phyloP scores from a whole-genome alignment of 2,888 invertebrate genomes.

The Timema podura region DNA sequence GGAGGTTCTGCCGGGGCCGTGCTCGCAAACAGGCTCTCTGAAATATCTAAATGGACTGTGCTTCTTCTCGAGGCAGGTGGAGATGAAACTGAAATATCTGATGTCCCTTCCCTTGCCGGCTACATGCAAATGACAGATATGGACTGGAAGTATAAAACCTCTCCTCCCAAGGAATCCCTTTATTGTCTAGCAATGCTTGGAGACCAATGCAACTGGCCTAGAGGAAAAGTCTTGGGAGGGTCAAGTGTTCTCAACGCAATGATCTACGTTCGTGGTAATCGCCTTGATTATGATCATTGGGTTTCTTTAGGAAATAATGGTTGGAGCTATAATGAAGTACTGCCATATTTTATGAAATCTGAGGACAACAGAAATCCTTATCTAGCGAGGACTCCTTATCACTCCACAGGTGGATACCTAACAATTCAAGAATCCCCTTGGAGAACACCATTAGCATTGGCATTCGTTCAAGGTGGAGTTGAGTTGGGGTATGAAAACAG shows the following conservation, averaged over 20 bases:
- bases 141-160: slow-evolving; percentile 89
- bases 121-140: slow-evolving; percentile 81
- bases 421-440: slow-evolving; percentile 77
- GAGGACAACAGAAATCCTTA: slow-evolving; percentile 87
- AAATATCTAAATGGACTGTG: slow-evolving; percentile 76
- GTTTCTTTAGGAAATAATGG: slow-evolving; percentile 76
- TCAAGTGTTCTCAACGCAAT: slow-evolving; percentile 85
- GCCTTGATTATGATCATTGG: slow-evolving; percentile 84
- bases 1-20: slow-evolving; percentile 89
- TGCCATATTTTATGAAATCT: slow-evolving; percentile 82
- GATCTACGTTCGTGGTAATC: slow-evolving; percentile 87
- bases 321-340: slow-evolving; percentile 78
- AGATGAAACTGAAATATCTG: slow-evolving; percentile 84
- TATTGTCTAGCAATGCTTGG: slow-evolving; percentile 85
- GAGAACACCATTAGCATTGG: slow-evolving; percentile 75
- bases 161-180: slow-evolving; percentile 70
- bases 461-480: slow-evolving; percentile 75
- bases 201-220: slow-evolving; percentile 85
- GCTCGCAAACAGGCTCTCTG: slow-evolving; percentile 77
- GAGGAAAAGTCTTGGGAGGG: slow-evolving; percentile 86
- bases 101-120: slow-evolving; percentile 79
- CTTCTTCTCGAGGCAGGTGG: slow-evolving; percentile 81
- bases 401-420: slow-evolving; percentile 71
- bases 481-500: slow-evolving; percentile 78
- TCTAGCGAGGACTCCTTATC: slow-evolving; percentile 67